These are phyloP conservation scores for Nyctereutes procyonoides DNA, from an alignment of 2,113 vertebrate genomes.

Conservation along the genomic window DNA sequence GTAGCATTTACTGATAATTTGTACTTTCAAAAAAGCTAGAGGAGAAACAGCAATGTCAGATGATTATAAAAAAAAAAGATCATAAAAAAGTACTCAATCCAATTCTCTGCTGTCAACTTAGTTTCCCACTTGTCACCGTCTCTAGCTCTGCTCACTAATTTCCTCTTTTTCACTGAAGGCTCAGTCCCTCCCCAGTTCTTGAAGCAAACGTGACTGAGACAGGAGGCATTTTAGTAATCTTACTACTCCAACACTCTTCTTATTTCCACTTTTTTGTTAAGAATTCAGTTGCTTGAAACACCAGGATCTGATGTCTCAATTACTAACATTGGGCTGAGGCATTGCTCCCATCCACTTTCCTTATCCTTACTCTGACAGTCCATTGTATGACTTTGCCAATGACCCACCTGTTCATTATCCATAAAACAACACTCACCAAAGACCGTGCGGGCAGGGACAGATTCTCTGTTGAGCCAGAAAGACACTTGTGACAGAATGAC, in stretches of 20 bases:
- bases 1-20: neutral
- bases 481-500: slow-evolving; percentile 99
- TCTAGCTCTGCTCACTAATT: neutral
- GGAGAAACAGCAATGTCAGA: neutral
- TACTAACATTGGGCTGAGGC: neutral
- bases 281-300: neutral
- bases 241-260: neutral
- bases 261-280: neutral
- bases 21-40: neutral
- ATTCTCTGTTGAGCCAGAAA: slow-evolving; percentile 99
- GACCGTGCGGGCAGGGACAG: slow-evolving; percentile 97
- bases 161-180: neutral
- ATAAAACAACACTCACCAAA: slow-evolving; percentile 92
- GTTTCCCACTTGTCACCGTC: neutral
- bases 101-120: neutral
- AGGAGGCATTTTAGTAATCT: neutral
- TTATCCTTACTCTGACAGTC: neutral
- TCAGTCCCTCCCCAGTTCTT: neutral
- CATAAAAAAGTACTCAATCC: neutral
- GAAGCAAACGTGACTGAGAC: neutral
- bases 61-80: neutral
- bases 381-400: neutral
- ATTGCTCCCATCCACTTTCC: neutral
- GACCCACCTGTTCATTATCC: neutral
- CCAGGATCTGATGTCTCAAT: neutral